Base-by-base conservation (phyloP, 1,140 invertebrate species). In the Drosophila novamexicana region DNA sequence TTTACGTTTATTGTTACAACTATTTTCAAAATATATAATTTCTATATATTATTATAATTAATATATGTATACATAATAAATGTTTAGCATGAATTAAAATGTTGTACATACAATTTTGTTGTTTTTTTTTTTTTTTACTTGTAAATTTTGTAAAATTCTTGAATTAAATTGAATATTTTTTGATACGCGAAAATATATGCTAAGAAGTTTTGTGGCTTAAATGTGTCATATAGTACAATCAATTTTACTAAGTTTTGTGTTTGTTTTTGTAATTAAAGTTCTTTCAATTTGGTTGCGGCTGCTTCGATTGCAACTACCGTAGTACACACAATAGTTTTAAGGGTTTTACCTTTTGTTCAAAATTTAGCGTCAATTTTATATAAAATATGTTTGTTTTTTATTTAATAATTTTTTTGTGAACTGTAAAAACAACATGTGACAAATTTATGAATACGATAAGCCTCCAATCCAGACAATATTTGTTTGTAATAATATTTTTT, bases 1-100 rank as follows among this genome's bases (percentile, higher is more conserved):
- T 83, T 83, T 72, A 77, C 64, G 22, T 80, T 69, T 71, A 73
- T 77, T 86, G 81, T 71, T 89, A 89, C 84, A 88, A 72, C 80
- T 86, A 88, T 57, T 70, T 81, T 83, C 75, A 88, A 86, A 88
- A 83, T 83, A 86, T 88, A 75, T 70, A 67, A 68, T 82, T 79
- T 82, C 62, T 88, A 88, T 76, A 49, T 77, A 68, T 68, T 44
- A 53, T 49, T 64, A 22, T 54, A 22, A 22, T 22, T 3, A 3
- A 10, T 66, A 50, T 68, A 50, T 59, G 29, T 59, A 59, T 86
- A 77, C 59, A 79, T 76, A 82, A 65, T 80, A 80, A 84, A 85
- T 84, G 72, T 84, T 77, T 73, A 79, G 72, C 81, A 79, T 84
- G 68, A 77, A 84, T 66, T 77, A 77, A 74, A 70, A 77, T 47